phyloP scores from a whole-genome alignment of 2,888 invertebrate genomes.

The Lasiommata megera region DNA sequence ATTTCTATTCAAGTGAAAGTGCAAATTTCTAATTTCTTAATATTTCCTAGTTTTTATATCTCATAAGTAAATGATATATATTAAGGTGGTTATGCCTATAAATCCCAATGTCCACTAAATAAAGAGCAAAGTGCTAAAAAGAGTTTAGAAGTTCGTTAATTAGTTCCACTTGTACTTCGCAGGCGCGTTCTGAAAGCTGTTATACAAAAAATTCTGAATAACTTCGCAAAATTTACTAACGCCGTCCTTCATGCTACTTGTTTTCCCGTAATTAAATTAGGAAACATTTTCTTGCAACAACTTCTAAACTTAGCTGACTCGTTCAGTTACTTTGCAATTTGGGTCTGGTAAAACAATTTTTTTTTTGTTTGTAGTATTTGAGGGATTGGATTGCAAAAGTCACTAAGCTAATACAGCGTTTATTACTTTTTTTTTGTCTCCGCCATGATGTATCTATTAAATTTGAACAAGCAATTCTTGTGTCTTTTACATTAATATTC shows the following conservation, averaged over 20 bases:
- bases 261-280: neutral
- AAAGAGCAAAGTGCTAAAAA: neutral
- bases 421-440: too few species aligned
- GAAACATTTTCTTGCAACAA: neutral
- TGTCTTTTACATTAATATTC: too few species aligned
- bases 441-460: too few species aligned
- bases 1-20: too few species aligned
- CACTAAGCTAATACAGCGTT: too few species aligned
- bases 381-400: too few species aligned
- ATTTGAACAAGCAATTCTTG: too few species aligned
- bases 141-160: neutral
- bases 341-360: too few species aligned
- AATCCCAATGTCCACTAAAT: neutral
- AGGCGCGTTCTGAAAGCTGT: neutral
- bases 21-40: neutral
- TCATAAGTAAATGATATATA: neutral
- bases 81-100: neutral
- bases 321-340: too few species aligned
- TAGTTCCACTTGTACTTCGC: neutral
- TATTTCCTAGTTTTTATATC: neutral
- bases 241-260: neutral
- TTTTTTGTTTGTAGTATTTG: too few species aligned
- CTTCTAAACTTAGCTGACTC: neutral
- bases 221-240: neutral
- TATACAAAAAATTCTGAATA: neutral